Evolutionary conservation across 2,888 invertebrate genomes (phyloP).

Genomic region (Volucella inanis): DNA sequence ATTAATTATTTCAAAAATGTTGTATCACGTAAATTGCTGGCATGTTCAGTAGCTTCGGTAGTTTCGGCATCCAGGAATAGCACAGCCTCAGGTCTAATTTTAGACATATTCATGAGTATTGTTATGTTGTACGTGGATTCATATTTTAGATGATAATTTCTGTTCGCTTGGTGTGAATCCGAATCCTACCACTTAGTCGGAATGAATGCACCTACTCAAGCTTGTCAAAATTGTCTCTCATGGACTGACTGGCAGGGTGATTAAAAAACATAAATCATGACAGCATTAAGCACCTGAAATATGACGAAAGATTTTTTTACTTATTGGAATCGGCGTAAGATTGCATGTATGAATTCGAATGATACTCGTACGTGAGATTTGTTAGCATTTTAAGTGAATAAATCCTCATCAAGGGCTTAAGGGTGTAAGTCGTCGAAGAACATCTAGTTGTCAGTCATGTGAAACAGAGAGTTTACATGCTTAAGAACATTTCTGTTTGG

Average conservation of each 20-base stretch:
- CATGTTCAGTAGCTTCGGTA: background rate
- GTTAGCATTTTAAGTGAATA: background rate
- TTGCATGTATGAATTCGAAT: constrained; percentile 1
- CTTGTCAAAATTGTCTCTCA: constrained; percentile 35
- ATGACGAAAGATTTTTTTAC: constrained; percentile 18
- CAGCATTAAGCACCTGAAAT: constrained; percentile 64
- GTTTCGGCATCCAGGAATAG: constrained; percentile 39
- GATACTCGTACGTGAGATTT: constrained; percentile 31
- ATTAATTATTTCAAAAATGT: constrained; percentile 66
- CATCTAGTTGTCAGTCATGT: constrained; percentile 40
- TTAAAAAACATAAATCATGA: constrained; percentile 69
- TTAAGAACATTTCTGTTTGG: background rate
- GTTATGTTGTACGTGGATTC: constrained; percentile 33
- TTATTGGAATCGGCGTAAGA: background rate
- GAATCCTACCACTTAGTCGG: constrained; percentile 36
- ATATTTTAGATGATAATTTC: constrained; percentile 58
- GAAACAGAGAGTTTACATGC: constrained; percentile 12
- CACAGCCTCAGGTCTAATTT: constrained; percentile 11
- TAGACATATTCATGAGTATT: constrained; percentile 6
- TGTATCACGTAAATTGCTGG: constrained; percentile 40
- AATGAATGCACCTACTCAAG: constrained; percentile 45
- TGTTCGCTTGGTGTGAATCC: constrained; percentile 37
- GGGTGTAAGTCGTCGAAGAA: background rate
- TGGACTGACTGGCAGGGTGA: constrained; percentile 42
- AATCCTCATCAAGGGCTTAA: no score